Evolutionary conservation across 2,113 vertebrate genomes (phyloP).

Genomic region (Epinephelus lanceolatus): DNA sequence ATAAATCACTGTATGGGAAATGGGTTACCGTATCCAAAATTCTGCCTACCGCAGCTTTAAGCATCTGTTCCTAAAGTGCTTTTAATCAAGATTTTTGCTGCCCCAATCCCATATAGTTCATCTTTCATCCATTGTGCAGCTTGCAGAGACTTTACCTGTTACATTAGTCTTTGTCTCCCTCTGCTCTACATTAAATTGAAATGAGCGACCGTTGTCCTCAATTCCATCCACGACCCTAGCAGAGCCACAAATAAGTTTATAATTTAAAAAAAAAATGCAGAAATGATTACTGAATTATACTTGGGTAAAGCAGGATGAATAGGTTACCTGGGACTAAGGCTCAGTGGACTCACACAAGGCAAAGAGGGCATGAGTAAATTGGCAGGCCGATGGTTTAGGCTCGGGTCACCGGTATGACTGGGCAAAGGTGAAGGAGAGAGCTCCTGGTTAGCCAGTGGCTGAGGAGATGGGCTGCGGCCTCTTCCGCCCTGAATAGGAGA

Average conservation of each 20-base stretch:
- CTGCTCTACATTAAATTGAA: constrained; percentile 87
- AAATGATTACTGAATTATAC: neutral
- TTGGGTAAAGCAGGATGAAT: neutral
- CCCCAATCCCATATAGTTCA: neutral
- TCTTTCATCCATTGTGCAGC: neutral
- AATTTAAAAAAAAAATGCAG: neutral
- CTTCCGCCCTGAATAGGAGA: constrained; percentile 84
- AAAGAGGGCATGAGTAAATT: constrained; percentile 90
- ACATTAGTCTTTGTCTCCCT: constrained; percentile 48
- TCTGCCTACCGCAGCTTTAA: neutral
- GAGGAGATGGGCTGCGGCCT: constrained; percentile 85
- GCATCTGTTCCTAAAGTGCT: neutral
- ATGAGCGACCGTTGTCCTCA: constrained; percentile 88
- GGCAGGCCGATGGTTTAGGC: constrained; percentile 77
- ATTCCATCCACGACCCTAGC: constrained; percentile 94
- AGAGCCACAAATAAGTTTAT: constrained; percentile 38
- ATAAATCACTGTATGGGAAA: too few relatives aligned
- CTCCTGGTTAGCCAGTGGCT: constrained; percentile 68
- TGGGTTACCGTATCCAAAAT: too few relatives aligned
- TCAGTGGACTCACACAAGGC: constrained; percentile 85
- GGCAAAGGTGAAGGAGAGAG: constrained; percentile 27
- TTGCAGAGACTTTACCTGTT: constrained; percentile 68
- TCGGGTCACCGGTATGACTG: constrained; percentile 38
- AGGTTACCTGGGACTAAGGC: constrained; percentile 93
- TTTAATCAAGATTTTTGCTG: neutral